Base-by-base conservation (phyloP, 2,888 invertebrate genomes). In the Platerodrilus igneus region DNA sequence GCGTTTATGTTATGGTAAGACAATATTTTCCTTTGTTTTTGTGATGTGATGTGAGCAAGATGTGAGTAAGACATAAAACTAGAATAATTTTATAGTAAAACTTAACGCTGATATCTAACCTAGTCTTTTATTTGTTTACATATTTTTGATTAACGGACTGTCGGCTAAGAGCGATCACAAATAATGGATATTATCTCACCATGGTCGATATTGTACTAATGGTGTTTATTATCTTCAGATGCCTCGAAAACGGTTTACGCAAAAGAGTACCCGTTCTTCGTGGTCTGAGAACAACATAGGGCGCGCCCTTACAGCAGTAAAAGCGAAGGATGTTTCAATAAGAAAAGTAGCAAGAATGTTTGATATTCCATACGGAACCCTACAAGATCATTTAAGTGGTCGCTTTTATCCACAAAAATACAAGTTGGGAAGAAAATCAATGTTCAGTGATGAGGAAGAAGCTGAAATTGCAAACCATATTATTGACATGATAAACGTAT, bases 341-440 rank as follows among this genome's bases (percentile, higher is more conserved):
- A 28, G 11, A 15, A 11, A 15, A 3, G 15, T 14, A 14, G 16
- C 14, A 28, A 14, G 33, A 26, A 37, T 10, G 36, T 19, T 36
- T 44, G 17, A 27, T 21, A 27, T 45, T 8, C 45, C 37, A 39
- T 43, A 47, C 20, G 43, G 43, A 16, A 47, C 43, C 3, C 22
- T 47, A 8, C 43, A 44, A 33, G 43, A 43, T 37, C 23, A 37
- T 8, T 4, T 47, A 34, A 43, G 17, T 37, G 41, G 38, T 31
- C 10, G 15, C 22, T 41, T 47, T 29, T 9, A 20, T 21, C 19
- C 40, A 8, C 37, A 41, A 37, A 47, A 43, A 35, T 22, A 29
- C 13, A 41, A 26, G 18, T 28, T 42, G 21, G 47, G 41, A 7
- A 47, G 47, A 43, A 42, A 47, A 11, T 17, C 43, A 2, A 31